These are phyloP conservation scores for Atrina japonica DNA, from an alignment of 2,888 invertebrate genomes.

Conservation along the genomic window DNA sequence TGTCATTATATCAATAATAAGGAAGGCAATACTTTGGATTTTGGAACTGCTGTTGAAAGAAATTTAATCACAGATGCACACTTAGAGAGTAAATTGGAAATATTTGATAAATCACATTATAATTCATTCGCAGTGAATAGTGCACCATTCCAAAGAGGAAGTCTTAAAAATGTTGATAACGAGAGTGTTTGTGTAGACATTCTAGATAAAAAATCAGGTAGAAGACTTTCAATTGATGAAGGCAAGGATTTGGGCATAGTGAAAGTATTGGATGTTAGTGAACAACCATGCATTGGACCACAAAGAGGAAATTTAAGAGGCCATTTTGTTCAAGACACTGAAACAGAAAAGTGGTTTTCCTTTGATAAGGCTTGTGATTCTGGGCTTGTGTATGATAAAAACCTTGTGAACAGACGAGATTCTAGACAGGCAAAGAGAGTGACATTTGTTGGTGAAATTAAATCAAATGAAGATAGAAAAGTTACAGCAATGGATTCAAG, in stretches of 20 bases:
- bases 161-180: no score
- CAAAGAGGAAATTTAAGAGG: slow-evolving; percentile 50
- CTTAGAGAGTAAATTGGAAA: slow-evolving; percentile 22
- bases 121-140: slow-evolving; percentile 42
- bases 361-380: slow-evolving; percentile 65
- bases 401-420: neutral
- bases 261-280: slow-evolving; percentile 52
- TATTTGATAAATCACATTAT: slow-evolving; percentile 8
- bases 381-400: slow-evolving; percentile 55
- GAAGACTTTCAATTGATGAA: slow-evolving; percentile 79
- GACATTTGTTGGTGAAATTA: slow-evolving; percentile 34
- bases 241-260: slow-evolving; percentile 65
- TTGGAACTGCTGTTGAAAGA: slow-evolving; percentile 26
- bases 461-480: neutral
- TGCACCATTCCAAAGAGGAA: no score
- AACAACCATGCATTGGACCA: slow-evolving; percentile 47
- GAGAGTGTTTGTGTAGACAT: slow-evolving; percentile 30
- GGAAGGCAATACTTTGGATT: slow-evolving; percentile 19
- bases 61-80: slow-evolving; percentile 6
- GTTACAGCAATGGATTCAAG: slow-evolving; percentile 1
- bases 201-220: slow-evolving; percentile 81
- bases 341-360: slow-evolving; percentile 67
- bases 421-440: slow-evolving; percentile 41
- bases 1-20: slow-evolving; percentile 21
- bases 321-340: slow-evolving; percentile 64